Evolutionary conservation across 2,888 invertebrate species (phyloP), one percentile per base, ranked within the genome.

Genomic region (Cataglyphis altisquamis): DNA sequence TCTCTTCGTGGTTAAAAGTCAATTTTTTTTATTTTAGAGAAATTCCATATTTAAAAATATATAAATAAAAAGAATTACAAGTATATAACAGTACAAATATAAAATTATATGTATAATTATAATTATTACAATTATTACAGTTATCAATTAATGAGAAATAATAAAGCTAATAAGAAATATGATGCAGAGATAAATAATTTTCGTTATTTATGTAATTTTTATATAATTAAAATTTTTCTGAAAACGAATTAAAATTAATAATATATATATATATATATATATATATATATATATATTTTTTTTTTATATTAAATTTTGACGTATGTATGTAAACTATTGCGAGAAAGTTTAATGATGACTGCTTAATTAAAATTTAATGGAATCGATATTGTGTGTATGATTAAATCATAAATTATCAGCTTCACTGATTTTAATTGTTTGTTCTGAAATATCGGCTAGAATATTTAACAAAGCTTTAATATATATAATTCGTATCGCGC

Each of bases 341-440:
- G 21, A 39, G 10, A 21, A 39, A 64, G 36, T 63, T 63, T n/a
- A 63, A 64, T 5, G 39, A 39, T 39, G n/a, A 3, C 10, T 39
- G 39, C 64, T 64, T 48, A 39, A 64, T 64, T 39, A 64, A 64
- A 64, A 39, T 64, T 64, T 21, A 12, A 64, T 64, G 12, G 21
- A 64, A 21, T 12, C 39, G 39, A 39, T 64, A 64, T 64, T 39
- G 29, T 29, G 1, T 29, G 29, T 29, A 18, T 48, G 39, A 39
- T 64, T 21, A 21, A 21, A 21, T 21, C 21, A 21, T 64, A 64
- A 66, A 66, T 66, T 12, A 66, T 41, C 12, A 15, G 5, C 12
- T 39, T 5, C 21, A n/a, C 39, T 36, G 39, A 29, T 64, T 63
- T 63, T 21, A 64, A 64, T n/a, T 36, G 12, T 21, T 29, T 39